Evolutionary conservation across 1,140 invertebrate species (phyloP).

Genomic region (Microplitis mediator): DNA sequence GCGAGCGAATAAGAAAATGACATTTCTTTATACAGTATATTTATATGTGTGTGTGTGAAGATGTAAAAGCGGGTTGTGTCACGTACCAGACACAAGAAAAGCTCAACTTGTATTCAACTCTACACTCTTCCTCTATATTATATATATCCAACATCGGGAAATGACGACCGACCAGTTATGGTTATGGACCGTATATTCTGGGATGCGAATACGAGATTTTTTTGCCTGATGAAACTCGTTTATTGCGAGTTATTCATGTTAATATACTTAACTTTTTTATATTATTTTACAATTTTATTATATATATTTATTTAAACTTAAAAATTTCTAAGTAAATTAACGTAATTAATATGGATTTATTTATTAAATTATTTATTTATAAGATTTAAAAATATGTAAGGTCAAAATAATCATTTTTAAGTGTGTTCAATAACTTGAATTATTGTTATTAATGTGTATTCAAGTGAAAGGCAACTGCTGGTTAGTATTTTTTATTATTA

Average conservation of each 20-base stretch:
- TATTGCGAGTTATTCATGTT: neutral
- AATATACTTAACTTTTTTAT: neutral
- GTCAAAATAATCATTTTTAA: no score
- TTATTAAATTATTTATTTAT: no score
- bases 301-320: no score
- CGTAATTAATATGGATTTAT: no score
- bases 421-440: neutral
- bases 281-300: no score
- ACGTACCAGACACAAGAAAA: constrained; percentile 12
- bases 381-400: no score
- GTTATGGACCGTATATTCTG: constrained; percentile 15
- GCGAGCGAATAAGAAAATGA: neutral
- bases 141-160: neutral
- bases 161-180: constrained; percentile 12
- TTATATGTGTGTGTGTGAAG: neutral
- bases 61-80: neutral
- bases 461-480: neutral
- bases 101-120: neutral
- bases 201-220: constrained; percentile 10
- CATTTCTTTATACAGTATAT: neutral
- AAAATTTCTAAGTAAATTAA: no score
- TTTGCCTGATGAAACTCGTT: constrained; percentile 5
- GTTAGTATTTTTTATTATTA: neutral
- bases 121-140: no score
- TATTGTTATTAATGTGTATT: neutral